Conservation (phyloP, 1,140 invertebrate genomes). For the Drosophila repleta region DNA sequence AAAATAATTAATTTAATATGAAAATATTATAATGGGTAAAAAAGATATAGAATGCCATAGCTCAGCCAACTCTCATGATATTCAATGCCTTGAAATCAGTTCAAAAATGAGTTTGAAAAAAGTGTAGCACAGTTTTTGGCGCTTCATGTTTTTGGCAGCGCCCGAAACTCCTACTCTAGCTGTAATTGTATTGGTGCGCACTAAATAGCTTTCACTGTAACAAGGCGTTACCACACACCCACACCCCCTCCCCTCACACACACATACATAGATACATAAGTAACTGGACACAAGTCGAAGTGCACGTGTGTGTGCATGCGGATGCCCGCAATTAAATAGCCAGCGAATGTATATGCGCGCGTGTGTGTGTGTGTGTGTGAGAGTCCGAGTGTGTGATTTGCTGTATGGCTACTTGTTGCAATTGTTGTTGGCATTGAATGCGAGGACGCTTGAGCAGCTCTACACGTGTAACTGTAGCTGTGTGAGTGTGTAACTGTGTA, state of each 20-base stretch:
- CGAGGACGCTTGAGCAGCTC: conserved; percentile 9
- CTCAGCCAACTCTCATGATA: too few species aligned
- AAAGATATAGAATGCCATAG: too few species aligned
- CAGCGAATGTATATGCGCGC: neutral
- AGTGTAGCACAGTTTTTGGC: too few species aligned
- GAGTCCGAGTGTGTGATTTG: conserved; percentile 9
- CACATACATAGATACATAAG: neutral
- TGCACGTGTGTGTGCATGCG: neutral
- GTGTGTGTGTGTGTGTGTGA: neutral
- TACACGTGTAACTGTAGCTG: neutral
- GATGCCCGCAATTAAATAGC: conserved; percentile 5
- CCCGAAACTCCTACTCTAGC: too few species aligned
- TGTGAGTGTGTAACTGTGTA: neutral
- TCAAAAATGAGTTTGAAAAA: too few species aligned
- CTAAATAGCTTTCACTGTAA: neutral
- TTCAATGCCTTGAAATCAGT: too few species aligned
- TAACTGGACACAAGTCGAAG: neutral
- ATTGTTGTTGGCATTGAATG: conserved; percentile 33
- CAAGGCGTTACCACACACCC: neutral
- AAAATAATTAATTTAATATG: too few species aligned
- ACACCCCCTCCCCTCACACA: neutral
- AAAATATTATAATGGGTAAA: too few species aligned
- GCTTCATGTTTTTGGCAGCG: too few species aligned
- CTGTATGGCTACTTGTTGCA: conserved; percentile 31
- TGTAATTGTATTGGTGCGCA: neutral